These are phyloP conservation scores for Antheraea pernyi DNA, from an alignment of 1,140 invertebrate genomes.

Conservation along the genomic window DNA sequence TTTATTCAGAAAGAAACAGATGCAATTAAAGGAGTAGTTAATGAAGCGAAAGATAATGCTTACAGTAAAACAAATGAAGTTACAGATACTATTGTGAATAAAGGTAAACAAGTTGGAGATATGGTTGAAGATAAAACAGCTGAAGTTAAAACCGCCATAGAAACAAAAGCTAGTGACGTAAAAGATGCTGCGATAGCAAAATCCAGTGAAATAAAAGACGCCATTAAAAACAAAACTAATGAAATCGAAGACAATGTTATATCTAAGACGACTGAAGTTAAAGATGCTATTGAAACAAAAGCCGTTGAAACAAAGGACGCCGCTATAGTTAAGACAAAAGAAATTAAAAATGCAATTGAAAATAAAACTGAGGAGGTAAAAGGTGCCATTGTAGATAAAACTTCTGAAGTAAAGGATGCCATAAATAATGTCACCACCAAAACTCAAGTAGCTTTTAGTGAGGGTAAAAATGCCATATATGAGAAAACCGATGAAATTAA, in stretches of 20 bases:
- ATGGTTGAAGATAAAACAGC: constrained; percentile 32
- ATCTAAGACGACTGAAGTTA: constrained; percentile 11
- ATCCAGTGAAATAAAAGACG: constrained; percentile 13
- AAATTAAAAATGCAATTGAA: constrained; percentile 12
- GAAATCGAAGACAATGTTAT: constrained; percentile 10
- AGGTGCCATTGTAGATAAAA: constrained; percentile 19
- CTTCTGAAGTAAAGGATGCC: constrained; percentile 13
- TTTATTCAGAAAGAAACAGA: constrained; percentile 23
- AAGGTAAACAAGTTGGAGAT: constrained; percentile 23
- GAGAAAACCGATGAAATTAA: constrained; percentile 15
- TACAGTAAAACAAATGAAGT: constrained; percentile 24
- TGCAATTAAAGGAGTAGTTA: constrained; percentile 19
- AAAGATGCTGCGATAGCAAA: constrained; percentile 35
- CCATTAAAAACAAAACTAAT: neutral
- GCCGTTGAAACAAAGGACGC: constrained; percentile 15
- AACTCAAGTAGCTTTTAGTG: constrained; percentile 6
- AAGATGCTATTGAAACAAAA: constrained; percentile 9
- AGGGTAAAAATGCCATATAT: constrained; percentile 19
- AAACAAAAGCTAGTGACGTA: constrained; percentile 27
- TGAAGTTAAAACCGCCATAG: constrained; percentile 20
- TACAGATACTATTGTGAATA: constrained; percentile 12
- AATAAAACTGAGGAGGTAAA: constrained; percentile 24
- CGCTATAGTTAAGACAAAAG: constrained; percentile 6
- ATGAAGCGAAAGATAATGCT: constrained; percentile 27
- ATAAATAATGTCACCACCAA: constrained; percentile 1